A percentile compares a stretch with the other conserved stretches of the same genome.
Conservation (phyloP, 2,888 invertebrate species). For the Synanthedon myopaeformis region DNA sequence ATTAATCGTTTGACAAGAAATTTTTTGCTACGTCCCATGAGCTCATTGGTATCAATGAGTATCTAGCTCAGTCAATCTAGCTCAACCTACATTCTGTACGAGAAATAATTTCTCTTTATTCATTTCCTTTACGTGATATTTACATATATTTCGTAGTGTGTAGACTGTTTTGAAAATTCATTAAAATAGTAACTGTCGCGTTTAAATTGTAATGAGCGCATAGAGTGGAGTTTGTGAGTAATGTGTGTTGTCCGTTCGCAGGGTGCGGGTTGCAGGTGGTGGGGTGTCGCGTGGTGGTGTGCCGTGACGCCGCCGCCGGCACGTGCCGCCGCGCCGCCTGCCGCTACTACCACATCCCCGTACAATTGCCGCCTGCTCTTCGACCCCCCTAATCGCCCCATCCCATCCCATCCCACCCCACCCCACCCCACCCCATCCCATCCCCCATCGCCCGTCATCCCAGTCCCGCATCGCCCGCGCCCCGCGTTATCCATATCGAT, state of each 20-base stretch:
- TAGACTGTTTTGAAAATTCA: conserved; percentile 12
- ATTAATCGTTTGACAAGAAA: no score
- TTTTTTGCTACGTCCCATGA: no score
- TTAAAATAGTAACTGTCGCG: no score
- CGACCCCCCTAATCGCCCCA: conserved; percentile 50
- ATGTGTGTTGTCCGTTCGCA: conserved; percentile 51
- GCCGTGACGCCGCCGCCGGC: conserved; percentile 95
- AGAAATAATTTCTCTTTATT: no score
- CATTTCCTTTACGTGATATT: no score
- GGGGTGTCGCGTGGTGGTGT: conserved; percentile 95
- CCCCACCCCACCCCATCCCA: conserved; percentile 5
- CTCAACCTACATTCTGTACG: no score
- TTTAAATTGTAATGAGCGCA: conserved; percentile 3
- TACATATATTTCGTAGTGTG: conserved; percentile 5
- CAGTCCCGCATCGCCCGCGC: conserved; percentile 30
- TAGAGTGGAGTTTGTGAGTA: conserved; percentile 6
- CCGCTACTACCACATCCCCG: conserved; percentile 98
- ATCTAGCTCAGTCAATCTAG: no score
- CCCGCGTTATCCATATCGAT: conserved; percentile 46
- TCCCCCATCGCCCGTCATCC: conserved; percentile 11
- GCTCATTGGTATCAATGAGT: no score
- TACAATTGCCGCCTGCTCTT: conserved; percentile 85
- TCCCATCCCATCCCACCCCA: conserved; percentile 12
- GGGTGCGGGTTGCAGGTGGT: conserved; percentile 95
- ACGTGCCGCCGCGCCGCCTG: conserved; percentile 93